Evolutionary conservation across 2,888 invertebrate species (phyloP).

Genomic region (Antitype chi): DNA sequence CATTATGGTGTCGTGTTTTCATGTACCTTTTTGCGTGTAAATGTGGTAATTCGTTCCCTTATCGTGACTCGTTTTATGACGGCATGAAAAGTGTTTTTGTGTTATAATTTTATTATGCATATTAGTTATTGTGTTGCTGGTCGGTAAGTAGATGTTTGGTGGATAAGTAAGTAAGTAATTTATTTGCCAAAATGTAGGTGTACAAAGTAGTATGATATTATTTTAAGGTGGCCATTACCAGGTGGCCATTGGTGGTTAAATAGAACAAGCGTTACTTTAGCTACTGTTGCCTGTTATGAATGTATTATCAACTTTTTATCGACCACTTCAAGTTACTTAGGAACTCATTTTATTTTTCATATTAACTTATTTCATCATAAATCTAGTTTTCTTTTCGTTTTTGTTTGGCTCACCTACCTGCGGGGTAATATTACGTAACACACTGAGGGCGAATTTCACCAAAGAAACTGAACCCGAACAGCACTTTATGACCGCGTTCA

Average conservation of each 20-base stretch:
- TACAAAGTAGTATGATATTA: too few species aligned
- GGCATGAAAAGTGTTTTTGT: slow-evolving; percentile 53
- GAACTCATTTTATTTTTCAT: not conserved
- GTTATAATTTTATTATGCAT: slow-evolving; percentile 49
- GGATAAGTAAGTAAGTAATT: too few species aligned
- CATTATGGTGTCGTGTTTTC: slow-evolving; percentile 55
- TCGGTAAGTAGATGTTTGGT: slow-evolving; percentile 11
- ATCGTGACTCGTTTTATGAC: slow-evolving; percentile 59
- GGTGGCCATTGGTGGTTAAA: too few species aligned
- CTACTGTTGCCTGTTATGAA: not conserved
- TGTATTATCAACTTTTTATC: not conserved
- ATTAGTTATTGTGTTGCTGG: slow-evolving; percentile 21
- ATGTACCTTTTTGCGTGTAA: slow-evolving; percentile 56
- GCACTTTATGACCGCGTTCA: too few species aligned
- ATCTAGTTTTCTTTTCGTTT: not conserved
- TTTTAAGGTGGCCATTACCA: too few species aligned
- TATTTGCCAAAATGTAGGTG: too few species aligned
- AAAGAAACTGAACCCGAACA: too few species aligned
- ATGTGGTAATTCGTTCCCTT: slow-evolving; percentile 53
- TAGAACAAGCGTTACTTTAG: not conserved
- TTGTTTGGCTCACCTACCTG: not conserved
- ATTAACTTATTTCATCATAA: not conserved
- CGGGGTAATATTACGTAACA: too few species aligned
- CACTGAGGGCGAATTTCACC: too few species aligned
- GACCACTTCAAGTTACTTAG: not conserved